Evolutionary conservation across 53 echinoderm and acorn worm species (phyloP), one percentile per base, ranked within the genome.

Genomic region (Zoroaster sp.): DNA sequence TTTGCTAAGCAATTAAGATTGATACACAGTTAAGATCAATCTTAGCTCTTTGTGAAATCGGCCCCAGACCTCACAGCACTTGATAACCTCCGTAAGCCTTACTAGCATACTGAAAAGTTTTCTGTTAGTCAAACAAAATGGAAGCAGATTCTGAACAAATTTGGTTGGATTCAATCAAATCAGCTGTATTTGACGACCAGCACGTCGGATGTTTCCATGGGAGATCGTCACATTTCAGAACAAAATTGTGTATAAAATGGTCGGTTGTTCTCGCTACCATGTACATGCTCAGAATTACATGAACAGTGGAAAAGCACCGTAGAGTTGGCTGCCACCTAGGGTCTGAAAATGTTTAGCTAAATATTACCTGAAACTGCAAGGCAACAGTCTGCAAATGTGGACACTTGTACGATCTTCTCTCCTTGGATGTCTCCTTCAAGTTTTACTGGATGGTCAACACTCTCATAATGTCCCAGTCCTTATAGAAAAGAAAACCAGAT

Each of bases 301-400:
- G n/a, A n/a, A n/a, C n/a, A n/a, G n/a, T n/a, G n/a, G n/a, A 10
- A 47, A 47, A 47, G 49, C 8, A 14, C 8, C 8, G 49, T 47
- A 10, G 0, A 69, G 17, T 31, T 13, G 28, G 14, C 33, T 13
- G 13, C 2, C 6, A 11, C 11, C 34, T 13, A 35, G 32, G 11
- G 2, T 33, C 32, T 5, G 51, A 51, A 7, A 32, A 52, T 31
- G n/a, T n/a, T n/a, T n/a, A n/a, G n/a, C n/a, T n/a, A n/a, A n/a
- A n/a, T n/a, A n/a, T 93, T 20, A 99, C 99, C 96, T 49, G 99
- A 99, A 11, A 95, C 88, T 54, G 99, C 99, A 14, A 99, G 77
- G 72, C 99, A 99, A 53, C 99, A 99, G 69, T 99, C 99, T 51
- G 99, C 93, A 77, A 94, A 95, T 35, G 99, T 83, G 43, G 93